These are phyloP conservation scores for Poecilia wingei DNA, from an alignment of 2,797 vertebrate species.

Conservation along the genomic window DNA sequence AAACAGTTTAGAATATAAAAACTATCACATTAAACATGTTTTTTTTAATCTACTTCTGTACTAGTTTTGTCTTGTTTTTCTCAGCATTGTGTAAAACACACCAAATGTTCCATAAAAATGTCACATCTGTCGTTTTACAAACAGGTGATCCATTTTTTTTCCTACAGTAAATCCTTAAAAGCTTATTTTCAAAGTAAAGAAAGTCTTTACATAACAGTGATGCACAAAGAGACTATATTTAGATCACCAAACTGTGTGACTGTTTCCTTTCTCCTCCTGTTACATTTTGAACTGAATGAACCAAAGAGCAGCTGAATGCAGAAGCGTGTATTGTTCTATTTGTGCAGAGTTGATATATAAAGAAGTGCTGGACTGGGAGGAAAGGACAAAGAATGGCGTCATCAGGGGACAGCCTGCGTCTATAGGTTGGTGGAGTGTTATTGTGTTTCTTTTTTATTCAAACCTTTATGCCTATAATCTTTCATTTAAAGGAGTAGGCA, in stretches of 20 bases:
- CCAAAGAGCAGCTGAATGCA: neutral
- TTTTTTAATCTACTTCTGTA: neutral
- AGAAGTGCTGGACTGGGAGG: slow-evolving; percentile 96
- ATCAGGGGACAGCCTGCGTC: slow-evolving; percentile 93
- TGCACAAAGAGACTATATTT: neutral
- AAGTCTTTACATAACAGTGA: neutral
- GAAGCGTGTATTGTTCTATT: slow-evolving; percentile 2
- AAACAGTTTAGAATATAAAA: neutral
- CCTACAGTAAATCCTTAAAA: neutral
- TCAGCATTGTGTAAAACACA: too few species aligned
- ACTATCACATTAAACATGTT: neutral
- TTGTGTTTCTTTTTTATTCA: neutral
- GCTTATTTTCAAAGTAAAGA: neutral
- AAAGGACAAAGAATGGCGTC: slow-evolving; percentile 95
- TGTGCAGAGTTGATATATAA: slow-evolving; percentile 96
- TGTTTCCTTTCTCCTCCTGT: too few species aligned
- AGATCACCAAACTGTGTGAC: neutral
- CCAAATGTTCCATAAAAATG: neutral
- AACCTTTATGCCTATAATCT: neutral
- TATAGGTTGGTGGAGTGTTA: slow-evolving; percentile 89
- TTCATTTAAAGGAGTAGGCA: neutral
- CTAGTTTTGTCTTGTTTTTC: too few species aligned
- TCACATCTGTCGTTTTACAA: neutral
- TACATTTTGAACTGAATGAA: neutral
- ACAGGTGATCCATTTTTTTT: neutral